Evolutionary conservation across 2,797 vertebrate species (phyloP).

Genomic region (Bryconaethiops microstoma): DNA sequence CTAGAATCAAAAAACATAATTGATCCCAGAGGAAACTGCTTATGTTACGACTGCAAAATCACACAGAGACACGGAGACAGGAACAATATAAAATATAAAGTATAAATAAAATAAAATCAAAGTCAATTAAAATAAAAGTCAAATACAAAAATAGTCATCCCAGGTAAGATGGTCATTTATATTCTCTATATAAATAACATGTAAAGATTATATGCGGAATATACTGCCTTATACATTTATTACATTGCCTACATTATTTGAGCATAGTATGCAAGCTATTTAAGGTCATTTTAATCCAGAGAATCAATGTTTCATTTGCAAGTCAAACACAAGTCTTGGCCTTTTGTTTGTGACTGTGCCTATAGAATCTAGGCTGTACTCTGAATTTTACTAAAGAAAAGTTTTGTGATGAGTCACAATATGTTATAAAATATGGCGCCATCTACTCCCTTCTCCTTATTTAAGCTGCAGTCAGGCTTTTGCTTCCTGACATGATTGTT

Average conservation of each 20-base stretch:
- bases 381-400: not conserved
- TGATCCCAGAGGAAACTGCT: too few species aligned
- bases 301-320: not conserved
- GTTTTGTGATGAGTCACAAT: not conserved
- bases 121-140: too few species aligned
- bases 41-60: too few species aligned
- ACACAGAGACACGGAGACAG: too few species aligned
- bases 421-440: not conserved
- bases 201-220: too few species aligned
- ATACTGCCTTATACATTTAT: not conserved
- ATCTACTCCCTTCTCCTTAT: not conserved
- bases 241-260: not conserved
- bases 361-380: not conserved
- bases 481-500: slow-evolving; percentile 1
- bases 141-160: too few species aligned
- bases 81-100: too few species aligned
- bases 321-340: slow-evolving; percentile 39
- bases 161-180: too few species aligned
- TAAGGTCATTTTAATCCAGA: not conserved
- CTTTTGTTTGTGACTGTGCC: slow-evolving; percentile 46
- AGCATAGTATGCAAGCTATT: not conserved
- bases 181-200: too few species aligned
- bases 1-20: too few species aligned
- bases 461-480: not conserved
- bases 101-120: too few species aligned